phyloP scores from a whole-genome alignment of 2,797 vertebrate genomes.

The Schizopygopsis pylzovi region DNA sequence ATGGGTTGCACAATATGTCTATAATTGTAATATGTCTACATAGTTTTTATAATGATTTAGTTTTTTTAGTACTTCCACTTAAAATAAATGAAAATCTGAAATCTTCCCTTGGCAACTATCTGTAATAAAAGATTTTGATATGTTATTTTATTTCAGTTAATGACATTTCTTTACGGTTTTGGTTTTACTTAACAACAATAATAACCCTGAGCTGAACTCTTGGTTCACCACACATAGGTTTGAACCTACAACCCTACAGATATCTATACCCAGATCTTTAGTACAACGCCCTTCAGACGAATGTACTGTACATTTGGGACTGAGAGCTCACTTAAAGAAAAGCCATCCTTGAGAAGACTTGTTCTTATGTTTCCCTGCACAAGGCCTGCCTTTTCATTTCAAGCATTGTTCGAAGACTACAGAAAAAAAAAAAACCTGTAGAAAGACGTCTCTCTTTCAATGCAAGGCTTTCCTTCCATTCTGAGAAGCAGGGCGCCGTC shows the following conservation, averaged over 20 bases:
- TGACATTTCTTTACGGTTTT: not conserved
- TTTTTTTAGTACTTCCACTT: not conserved
- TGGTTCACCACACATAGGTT: constrained; percentile 3
- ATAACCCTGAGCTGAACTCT: constrained; percentile 9
- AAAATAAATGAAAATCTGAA: not conserved
- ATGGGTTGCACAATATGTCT: too few relatives aligned
- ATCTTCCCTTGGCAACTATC: not conserved
- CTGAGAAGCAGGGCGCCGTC: constrained; percentile 64
- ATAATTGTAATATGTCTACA: not conserved
- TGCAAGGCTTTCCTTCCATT: constrained; percentile 79
- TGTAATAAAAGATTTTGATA: not conserved
- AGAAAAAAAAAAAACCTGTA: constrained; percentile 53
- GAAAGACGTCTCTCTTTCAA: constrained; percentile 65
- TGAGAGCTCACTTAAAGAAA: constrained; percentile 16
- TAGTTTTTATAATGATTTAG: not conserved
- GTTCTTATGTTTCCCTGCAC: constrained; percentile 50
- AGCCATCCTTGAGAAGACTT: constrained; percentile 42
- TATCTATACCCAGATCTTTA: constrained; percentile 28
- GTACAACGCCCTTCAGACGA: constrained; percentile 22
- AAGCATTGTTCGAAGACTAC: constrained; percentile 50
- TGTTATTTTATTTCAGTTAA: not conserved
- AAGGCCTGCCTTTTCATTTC: constrained; percentile 48
- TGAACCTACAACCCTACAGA: constrained; percentile 4
- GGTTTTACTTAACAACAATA: not conserved
- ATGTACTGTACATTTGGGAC: constrained; percentile 22